A percentile compares a stretch with the other conserved stretches of the same genome.
Conservation (phyloP, 2,888 invertebrate species). For the Lypha dubia region DNA sequence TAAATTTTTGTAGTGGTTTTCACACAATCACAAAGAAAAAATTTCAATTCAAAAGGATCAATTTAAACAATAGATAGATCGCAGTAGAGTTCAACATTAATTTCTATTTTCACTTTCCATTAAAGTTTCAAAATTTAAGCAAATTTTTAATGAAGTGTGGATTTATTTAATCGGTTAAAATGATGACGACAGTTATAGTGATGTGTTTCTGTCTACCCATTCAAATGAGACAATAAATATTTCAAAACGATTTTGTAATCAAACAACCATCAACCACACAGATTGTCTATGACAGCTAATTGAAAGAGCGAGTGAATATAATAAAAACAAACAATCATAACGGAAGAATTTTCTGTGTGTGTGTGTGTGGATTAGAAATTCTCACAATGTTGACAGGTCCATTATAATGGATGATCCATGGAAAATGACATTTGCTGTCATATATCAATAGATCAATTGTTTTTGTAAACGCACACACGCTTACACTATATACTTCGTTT, state of each 20-base stretch:
- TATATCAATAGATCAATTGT: conserved; percentile 52
- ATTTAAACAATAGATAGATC: conserved; percentile 21
- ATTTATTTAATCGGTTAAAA: conserved; percentile 68
- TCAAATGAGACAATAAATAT: conserved; percentile 54
- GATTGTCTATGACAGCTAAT: conserved; percentile 65
- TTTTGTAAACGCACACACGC: background rate
- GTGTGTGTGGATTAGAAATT: conserved; percentile 52
- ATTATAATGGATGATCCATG: conserved; percentile 81
- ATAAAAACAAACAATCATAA: conserved; percentile 39
- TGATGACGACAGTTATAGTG: conserved; percentile 67
- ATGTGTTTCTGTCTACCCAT: conserved; percentile 63
- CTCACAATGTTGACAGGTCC: conserved; percentile 78
- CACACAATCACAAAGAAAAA: conserved; percentile 21
- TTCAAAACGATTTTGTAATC: conserved; percentile 37
- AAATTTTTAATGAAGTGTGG: conserved; percentile 69
- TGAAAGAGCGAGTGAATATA: conserved; percentile 43
- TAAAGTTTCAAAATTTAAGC: conserved; percentile 4
- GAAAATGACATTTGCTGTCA: conserved; percentile 75
- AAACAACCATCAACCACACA: too few species aligned
- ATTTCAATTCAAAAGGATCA: conserved; percentile 26
- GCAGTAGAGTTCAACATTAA: conserved; percentile 8
- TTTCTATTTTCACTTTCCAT: background rate
- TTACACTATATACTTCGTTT: background rate
- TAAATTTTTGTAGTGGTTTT: conserved; percentile 39
- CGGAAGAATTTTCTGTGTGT: conserved; percentile 20